Evolutionary conservation across 2,797 vertebrate species (phyloP), one percentile per base, ranked within the genome.

Genomic region (Emydoidea blandingii): DNA sequence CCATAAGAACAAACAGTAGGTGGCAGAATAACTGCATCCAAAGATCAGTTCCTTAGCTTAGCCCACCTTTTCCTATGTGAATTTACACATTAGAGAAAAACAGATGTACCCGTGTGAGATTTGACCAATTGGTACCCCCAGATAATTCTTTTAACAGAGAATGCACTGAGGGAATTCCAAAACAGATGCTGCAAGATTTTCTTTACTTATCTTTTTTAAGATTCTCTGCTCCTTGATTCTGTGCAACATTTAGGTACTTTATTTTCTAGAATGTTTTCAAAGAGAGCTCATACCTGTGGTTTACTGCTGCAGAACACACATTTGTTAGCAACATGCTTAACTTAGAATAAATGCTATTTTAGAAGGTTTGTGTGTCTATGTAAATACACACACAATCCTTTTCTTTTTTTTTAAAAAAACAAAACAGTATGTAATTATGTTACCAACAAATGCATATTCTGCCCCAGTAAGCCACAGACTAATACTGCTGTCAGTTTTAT

Each of bases 1-100:
- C 86, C 23, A 87, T 93, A 91, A n/a, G 44, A 41, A 78, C 4
- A 88, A 92, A 97, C 98, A 97, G 98, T 97, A 98, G 98, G 97
- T 98, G 98, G 98, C 98, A 98, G 98, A 97, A 93, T 97, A 97
- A 94, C 96, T 97, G 98, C 98, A 97, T 94, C 83, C 78, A 87
- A 96, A 95, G 82, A 34, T 89, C 86, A 57, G 5, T 91, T 88
- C 92, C 72, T 83, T 87, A 87, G 59, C 29, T 5, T 2, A 18
- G 25, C 91, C 89, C 18, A 29, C 74, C 31, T 88, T 88, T 85
- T 92, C 95, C 91, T 93, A 87, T 79, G 16, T 92, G 81, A 92
- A 92, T 5, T 76, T 54, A 1, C 56, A 79, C 86, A 80, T 41
- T 37, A 54, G 79, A 86, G 83, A 82, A 91, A 96, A 97, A 62